Evolutionary conservation across 2,797 vertebrate species (phyloP).

Genomic region (Ceryle rudis): DNA sequence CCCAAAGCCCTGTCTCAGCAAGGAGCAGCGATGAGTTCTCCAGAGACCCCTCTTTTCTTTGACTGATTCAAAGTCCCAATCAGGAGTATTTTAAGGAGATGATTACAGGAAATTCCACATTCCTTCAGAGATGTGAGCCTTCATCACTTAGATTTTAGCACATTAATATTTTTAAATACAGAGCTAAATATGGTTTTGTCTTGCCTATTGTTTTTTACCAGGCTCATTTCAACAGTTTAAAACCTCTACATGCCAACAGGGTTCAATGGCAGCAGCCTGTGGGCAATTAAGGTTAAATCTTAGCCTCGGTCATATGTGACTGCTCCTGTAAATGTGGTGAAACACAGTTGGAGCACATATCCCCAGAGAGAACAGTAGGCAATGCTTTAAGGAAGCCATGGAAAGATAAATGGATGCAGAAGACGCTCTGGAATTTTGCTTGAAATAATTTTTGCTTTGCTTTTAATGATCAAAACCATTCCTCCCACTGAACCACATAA

Average conservation of each 20-base stretch:
- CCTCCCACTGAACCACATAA: constrained; percentile 65
- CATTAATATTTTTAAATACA: neutral
- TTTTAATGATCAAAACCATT: constrained; percentile 73
- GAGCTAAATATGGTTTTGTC: neutral
- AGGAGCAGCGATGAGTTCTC: neutral
- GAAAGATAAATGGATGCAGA: constrained; percentile 64
- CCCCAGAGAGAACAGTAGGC: constrained; percentile 46
- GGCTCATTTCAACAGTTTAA: neutral
- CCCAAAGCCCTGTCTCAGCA: constrained; percentile 47
- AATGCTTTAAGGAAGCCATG: constrained; percentile 58
- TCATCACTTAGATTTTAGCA: neutral
- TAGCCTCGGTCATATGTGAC: constrained; percentile 54
- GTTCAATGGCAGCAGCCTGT: constrained; percentile 17
- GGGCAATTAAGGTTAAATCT: constrained; percentile 42
- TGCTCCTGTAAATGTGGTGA: constrained; percentile 61
- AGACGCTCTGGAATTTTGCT: constrained; percentile 53
- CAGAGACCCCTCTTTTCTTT: neutral
- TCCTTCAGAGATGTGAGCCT: neutral
- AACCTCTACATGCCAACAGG: neutral
- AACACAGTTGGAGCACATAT: constrained; percentile 59
- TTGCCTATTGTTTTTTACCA: neutral
- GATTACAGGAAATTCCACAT: constrained; percentile 39
- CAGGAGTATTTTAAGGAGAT: constrained; percentile 16
- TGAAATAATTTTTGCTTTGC: constrained; percentile 69
- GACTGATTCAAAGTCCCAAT: neutral